Percentiles rank a stretch among this genome's conserved stretches.
phyloP scores from a whole-genome alignment of 23 tunicate species.

The Oikopleura dioica region DNA sequence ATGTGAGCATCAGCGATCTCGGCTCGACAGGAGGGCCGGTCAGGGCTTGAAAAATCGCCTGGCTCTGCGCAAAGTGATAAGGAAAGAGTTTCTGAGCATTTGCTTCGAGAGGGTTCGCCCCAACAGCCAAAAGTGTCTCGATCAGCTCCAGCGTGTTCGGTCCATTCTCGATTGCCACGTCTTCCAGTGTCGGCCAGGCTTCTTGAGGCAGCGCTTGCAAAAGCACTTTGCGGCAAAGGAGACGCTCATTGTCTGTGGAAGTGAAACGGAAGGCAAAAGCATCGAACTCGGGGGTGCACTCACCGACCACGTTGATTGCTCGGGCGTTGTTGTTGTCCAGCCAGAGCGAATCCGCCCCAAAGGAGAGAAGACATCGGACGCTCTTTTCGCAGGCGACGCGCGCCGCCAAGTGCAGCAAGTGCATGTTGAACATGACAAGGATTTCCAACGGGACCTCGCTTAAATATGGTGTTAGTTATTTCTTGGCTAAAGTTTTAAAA shows the following conservation, averaged over 20 bases:
- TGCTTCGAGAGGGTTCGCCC: not conserved
- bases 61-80: not conserved
- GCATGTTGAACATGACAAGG: not conserved
- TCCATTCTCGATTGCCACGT: not conserved
- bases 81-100: not conserved
- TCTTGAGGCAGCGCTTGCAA: not conserved
- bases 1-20: not conserved
- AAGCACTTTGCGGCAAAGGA: too few relatives aligned
- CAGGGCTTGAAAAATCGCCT: not conserved
- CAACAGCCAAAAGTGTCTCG: not conserved
- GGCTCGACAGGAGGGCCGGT: slow-evolving; percentile 5
- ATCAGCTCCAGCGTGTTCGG: not conserved
- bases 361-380: not conserved
- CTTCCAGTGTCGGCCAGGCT: slow-evolving; percentile 4
- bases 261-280: too few relatives aligned
- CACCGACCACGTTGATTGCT: not conserved
- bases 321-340: not conserved
- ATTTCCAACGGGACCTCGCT: not conserved
- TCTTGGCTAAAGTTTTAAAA: too few relatives aligned
- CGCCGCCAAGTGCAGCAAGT: not conserved
- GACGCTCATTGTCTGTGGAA: too few relatives aligned
- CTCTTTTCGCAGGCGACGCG: not conserved
- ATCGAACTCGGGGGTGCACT: too few relatives aligned
- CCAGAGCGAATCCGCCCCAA: not conserved
- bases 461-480: too few relatives aligned